phyloP scores from a whole-genome alignment of 2,888 invertebrate genomes.

The Drosophila setosimentum region DNA sequence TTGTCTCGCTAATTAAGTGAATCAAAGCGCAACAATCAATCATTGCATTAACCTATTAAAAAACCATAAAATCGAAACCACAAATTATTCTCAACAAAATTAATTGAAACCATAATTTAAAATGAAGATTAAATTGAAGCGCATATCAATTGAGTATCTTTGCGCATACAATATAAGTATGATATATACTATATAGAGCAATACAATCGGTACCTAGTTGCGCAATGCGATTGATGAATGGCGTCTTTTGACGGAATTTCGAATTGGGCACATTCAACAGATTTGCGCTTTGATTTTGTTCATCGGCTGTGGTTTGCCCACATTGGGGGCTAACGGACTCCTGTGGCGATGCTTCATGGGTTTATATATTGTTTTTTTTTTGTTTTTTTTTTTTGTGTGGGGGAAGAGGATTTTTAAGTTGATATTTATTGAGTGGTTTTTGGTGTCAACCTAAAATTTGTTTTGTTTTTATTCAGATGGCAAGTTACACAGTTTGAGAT shows the following conservation, averaged over 20 bases:
- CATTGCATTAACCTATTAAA: constrained; percentile 57
- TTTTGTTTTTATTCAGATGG: not conserved
- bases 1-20: constrained; percentile 73
- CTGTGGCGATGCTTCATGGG: constrained; percentile 70
- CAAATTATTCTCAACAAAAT: constrained; percentile 13
- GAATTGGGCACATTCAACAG: constrained; percentile 68
- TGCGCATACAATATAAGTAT: constrained; percentile 70
- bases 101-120: constrained; percentile 9
- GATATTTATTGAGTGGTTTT: constrained; percentile 50
- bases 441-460: constrained; percentile 9
- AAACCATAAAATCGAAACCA: constrained; percentile 41
- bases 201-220: constrained; percentile 82
- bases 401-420: constrained; percentile 62
- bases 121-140: constrained; percentile 59
- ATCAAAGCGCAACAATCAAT: constrained; percentile 80
- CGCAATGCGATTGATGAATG: constrained; percentile 84
- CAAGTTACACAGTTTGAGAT: constrained; percentile 29
- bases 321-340: constrained; percentile 60
- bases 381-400: constrained; percentile 17
- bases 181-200: constrained; percentile 59
- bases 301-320: constrained; percentile 51
- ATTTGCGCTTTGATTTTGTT: constrained; percentile 66
- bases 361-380: constrained; percentile 19
- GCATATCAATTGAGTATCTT: constrained; percentile 75
- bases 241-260: constrained; percentile 84